Conservation (phyloP, 2,888 invertebrate species). For the Cataglyphis livida region DNA sequence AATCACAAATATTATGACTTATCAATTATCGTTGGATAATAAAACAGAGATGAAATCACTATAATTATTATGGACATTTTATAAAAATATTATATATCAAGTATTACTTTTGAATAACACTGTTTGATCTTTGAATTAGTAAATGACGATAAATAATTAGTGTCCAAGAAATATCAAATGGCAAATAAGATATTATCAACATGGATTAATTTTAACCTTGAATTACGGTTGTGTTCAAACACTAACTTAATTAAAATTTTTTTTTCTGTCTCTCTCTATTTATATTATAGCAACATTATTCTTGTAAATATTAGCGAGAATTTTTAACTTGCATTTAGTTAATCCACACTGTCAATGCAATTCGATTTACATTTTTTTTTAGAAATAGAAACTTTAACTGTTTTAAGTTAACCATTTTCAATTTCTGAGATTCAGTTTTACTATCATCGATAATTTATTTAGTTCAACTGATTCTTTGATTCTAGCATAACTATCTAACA, state of each 20-base stretch:
- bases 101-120: background rate
- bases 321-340: background rate
- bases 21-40: background rate
- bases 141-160: background rate
- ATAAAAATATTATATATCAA: background rate
- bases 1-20: background rate
- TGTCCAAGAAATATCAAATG: background rate
- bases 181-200: background rate
- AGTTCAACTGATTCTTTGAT: background rate
- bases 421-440: background rate
- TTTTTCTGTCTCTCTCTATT: background rate
- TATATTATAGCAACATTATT: background rate
- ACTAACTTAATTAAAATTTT: background rate
- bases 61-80: background rate
- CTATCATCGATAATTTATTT: background rate
- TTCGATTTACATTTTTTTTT: background rate
- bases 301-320: background rate
- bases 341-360: background rate
- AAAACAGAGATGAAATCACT: too few species aligned
- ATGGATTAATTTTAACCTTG: background rate
- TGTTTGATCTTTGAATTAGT: constrained; percentile 6
- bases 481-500: too few species aligned
- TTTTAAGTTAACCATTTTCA: background rate
- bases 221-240: background rate
- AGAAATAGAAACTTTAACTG: background rate